Base-by-base conservation (phyloP, 1,140 invertebrate genomes). In the Drosophila melanica region DNA sequence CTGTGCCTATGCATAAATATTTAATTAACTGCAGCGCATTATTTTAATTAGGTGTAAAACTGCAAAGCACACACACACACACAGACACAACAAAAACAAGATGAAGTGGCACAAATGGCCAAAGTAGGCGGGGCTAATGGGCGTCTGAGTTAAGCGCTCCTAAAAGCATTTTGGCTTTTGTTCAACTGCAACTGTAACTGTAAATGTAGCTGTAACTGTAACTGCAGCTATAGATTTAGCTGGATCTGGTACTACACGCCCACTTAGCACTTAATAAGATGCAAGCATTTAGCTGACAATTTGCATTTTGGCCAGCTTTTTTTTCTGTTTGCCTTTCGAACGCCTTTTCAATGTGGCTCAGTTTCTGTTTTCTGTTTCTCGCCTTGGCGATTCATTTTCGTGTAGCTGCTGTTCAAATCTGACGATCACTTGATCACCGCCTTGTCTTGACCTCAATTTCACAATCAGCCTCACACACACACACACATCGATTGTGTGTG, bases 1-100 rank as follows among this genome's bases (percentile, higher is more conserved):
- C 71, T 75, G 66, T 69, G 81, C 75, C 81, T 90, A 86, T 82
- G 79, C 89, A 91, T 90, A 89, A 92, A 90, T 92, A 91, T 89
- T 92, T 90, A 92, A 92, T 90, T 91, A 92, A 91, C 91, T 90
- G 90, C 91, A 90, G 85, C 69, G 84, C 90, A 92, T 90, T 90
- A 91, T 92, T 91, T 92, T 91, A 91, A 91, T 91, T 90, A 90
- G 87, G 76, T 91, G 86, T 84, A 78, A 91, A 91, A 81, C 72
- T 77, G 69, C 69, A 73, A 55, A 69, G 67, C 48, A 12, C 23
- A 16, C 11, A 33, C 45, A 54, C 33, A 55, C 18, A 45, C 14
- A 16, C 44, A 45, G 3, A 10, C 42, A 48, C 39, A 10, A 59
- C 10, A 60, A 44, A 20, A 16, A 23, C 37, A 47, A 35, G 11